These are phyloP conservation scores for Penaeus indicus DNA, from an alignment of 1,140 invertebrate genomes.

Conservation along the genomic window DNA sequence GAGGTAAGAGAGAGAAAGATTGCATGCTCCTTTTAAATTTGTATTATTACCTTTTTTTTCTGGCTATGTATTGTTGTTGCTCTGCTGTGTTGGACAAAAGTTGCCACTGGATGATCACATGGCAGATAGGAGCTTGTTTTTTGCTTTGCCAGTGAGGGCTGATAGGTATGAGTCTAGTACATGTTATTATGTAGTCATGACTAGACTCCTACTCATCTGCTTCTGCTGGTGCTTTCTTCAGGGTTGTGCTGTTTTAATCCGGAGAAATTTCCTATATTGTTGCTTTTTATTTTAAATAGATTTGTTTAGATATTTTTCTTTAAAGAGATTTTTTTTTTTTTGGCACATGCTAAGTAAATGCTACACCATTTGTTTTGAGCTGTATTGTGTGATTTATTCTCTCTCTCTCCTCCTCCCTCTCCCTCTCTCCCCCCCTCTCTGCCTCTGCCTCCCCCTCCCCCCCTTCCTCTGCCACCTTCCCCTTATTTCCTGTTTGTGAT, in stretches of 20 bases:
- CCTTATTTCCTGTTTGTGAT: no score
- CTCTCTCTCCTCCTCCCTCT: no score
- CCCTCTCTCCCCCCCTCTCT: no score
- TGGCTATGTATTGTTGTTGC: background rate
- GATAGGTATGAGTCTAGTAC: slow-evolving; percentile 63
- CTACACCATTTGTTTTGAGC: no score
- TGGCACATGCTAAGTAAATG: no score
- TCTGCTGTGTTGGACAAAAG: background rate
- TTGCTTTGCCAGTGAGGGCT: slow-evolving; percentile 33
- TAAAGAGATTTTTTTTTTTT: no score
- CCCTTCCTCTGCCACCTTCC: no score
- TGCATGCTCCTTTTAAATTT: background rate
- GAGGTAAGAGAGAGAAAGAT: slow-evolving; percentile 20
- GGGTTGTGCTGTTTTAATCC: background rate
- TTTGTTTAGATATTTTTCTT: no score
- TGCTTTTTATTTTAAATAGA: background rate
- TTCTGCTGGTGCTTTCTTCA: slow-evolving; percentile 24
- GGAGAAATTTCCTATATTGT: background rate
- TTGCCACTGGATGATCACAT: background rate
- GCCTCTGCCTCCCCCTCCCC: no score
- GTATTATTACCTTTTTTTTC: background rate
- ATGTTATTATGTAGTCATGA: slow-evolving; percentile 61
- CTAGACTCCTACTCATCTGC: slow-evolving; percentile 66
- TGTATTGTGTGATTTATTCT: no score
- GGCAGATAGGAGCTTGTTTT: background rate